Evolutionary conservation across 2,888 invertebrate species (phyloP), one percentile per base, ranked within the genome.

Genomic region (Byasa hedistus): DNA sequence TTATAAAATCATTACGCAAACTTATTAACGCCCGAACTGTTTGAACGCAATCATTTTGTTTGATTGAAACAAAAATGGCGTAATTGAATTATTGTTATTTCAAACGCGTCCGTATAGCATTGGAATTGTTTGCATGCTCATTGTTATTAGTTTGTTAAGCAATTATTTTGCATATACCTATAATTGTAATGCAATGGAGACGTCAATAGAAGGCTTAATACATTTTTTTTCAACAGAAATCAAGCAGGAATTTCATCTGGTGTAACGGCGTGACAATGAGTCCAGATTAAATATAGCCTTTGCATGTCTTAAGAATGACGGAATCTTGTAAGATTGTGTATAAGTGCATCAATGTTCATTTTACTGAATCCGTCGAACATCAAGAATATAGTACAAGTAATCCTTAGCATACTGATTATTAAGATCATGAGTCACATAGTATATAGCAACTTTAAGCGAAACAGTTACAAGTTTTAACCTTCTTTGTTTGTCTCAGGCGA

Each of bases 401-500:
- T 54, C 8, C 54, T 23, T 19, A 44, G 62, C 56, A 56, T 62
- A 27, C 44, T 21, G 32, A 57, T 24, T 17, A 39, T 57, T 44
- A 60, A 66, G 57, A 61, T 61, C 24, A 57, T 86, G 85, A 84
- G 73, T 84, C 83, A 81, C 72, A 73, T 39, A 39, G 15, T 12
- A 39, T 39, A 39, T 39, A 64, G 71, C 83, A 83, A 84, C 83
- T 83, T 86, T 83, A 85, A 55, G 23, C 22, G 79, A 68, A 80
- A 86, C 85, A 80, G 86, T 87, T 85, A 83, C 71, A 63, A 72
- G 60, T 69, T 73, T 68, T 81, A 83, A 83, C 82, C 83, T 85
- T 83, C 84, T 80, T 74, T 81, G 76, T 68, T 56, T 60, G 69
- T 59, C 58, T 65, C 70, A 69, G 69, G 64, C 63, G 63, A 66